A percentile compares a stretch with the other conserved stretches of the same genome.
These are phyloP conservation scores for Riparia riparia DNA, from an alignment of 2,113 vertebrate genomes.

Conservation along the genomic window DNA sequence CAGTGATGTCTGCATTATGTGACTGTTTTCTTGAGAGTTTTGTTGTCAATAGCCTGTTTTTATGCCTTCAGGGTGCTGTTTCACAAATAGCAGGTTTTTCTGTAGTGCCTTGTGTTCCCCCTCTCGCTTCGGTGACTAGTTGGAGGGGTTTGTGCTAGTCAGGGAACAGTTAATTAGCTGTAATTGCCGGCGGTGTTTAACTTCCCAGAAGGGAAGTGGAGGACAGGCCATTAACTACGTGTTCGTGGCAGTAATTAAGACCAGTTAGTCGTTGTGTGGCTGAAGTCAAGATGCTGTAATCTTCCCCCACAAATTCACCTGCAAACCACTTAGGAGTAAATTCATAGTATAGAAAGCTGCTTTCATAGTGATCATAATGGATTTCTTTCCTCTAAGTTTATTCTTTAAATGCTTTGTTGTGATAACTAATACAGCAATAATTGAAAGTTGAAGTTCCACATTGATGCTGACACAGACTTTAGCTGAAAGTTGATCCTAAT, in stretches of 20 bases:
- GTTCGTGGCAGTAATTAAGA: constrained; percentile 8
- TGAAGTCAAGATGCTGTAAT: neutral
- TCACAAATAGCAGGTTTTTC: neutral
- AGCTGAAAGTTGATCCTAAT: neutral
- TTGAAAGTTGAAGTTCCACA: neutral
- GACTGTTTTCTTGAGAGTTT: neutral
- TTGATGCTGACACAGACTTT: neutral
- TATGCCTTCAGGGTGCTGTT: neutral
- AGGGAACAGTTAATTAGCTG: neutral
- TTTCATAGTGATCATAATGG: neutral
- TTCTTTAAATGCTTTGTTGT: neutral
- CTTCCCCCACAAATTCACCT: neutral
- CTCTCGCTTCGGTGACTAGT: neutral
- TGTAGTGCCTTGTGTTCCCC: neutral
- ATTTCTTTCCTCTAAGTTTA: neutral
- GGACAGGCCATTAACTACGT: neutral
- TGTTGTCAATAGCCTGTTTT: neutral
- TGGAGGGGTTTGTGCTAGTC: neutral
- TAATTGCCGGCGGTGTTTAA: neutral
- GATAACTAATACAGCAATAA: neutral
- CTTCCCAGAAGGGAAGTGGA: constrained; percentile 12
- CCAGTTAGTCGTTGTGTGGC: neutral
- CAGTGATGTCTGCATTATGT: fast-evolving
- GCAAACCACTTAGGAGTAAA: neutral
- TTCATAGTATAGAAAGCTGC: neutral